Evolutionary conservation across 2,113 vertebrate genomes (phyloP).

Genomic region (Megatriorchis doriae): DNA sequence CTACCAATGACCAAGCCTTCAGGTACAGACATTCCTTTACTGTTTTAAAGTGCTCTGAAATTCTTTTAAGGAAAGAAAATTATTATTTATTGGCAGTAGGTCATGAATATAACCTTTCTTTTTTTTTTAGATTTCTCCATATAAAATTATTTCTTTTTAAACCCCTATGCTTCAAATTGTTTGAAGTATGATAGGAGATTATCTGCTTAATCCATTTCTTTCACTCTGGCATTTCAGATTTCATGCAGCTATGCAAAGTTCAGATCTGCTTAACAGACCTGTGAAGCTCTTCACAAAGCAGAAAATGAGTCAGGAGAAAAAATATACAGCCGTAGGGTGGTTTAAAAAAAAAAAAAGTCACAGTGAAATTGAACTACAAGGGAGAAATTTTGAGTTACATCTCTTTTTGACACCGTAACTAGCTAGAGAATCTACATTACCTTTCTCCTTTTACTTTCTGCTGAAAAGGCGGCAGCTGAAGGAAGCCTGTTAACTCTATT

Average conservation of each 20-base stretch:
- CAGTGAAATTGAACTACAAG: neutral
- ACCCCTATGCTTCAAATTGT: neutral
- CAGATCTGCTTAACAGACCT: neutral
- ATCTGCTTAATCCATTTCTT: slow-evolving; percentile 27
- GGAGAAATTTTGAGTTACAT: neutral
- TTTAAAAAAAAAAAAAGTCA: neutral
- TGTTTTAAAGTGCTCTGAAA: neutral
- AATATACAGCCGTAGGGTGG: neutral
- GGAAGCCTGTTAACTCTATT: neutral
- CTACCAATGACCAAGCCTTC: neutral
- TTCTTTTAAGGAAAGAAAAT: neutral
- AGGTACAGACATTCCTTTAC: neutral
- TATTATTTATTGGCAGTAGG: neutral
- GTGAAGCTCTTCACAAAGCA: neutral
- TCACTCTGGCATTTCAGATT: neutral
- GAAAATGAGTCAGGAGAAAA: neutral
- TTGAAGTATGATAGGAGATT: neutral
- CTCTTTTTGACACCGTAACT: neutral
- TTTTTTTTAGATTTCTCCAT: neutral
- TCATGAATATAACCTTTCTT: neutral
- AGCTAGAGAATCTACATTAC: neutral
- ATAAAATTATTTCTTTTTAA: neutral
- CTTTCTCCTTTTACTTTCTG: neutral
- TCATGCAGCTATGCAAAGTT: neutral
- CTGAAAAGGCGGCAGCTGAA: neutral